Conservation (phyloP, 2,797 vertebrate genomes). For the Danionella dracula region DNA sequence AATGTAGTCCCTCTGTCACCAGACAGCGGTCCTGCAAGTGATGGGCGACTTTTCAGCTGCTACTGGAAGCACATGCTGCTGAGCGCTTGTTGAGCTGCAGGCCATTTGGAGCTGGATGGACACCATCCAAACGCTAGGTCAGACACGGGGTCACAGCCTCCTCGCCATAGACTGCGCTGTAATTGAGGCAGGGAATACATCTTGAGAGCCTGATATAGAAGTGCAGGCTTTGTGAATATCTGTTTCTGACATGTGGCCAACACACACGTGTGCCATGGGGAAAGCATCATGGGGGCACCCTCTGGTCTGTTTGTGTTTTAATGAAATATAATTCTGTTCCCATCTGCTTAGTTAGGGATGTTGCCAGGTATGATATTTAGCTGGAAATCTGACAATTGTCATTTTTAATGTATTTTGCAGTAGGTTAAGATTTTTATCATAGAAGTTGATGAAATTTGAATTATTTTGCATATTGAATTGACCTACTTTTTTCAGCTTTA, state of each 20-base stretch:
- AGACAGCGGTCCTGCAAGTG: conserved; percentile 31
- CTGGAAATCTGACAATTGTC: neutral
- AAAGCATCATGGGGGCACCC: conserved; percentile 20
- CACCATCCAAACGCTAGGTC: conserved; percentile 26
- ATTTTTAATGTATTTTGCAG: neutral
- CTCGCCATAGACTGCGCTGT: neutral
- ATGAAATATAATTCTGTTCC: conserved; percentile 30
- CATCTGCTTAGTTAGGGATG: conserved; percentile 17
- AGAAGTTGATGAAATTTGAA: neutral
- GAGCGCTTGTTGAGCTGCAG: conserved; percentile 8
- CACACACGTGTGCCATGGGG: conserved; percentile 6
- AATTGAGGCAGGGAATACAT: neutral
- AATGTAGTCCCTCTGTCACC: conserved; percentile 47
- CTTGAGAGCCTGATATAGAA: neutral
- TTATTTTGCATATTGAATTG: too few relatives aligned
- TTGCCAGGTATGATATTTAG: conserved; percentile 16
- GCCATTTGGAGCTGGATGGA: conserved; percentile 34
- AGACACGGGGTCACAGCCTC: conserved; percentile 22
- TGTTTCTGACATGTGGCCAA: conserved; percentile 11
- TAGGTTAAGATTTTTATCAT: neutral
- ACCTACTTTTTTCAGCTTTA: conserved; percentile 25
- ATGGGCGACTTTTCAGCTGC: conserved; percentile 45
- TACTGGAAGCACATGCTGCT: conserved; percentile 31
- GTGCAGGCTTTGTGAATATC: neutral
- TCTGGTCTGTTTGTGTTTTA: conserved; percentile 32